Evolutionary conservation across 2,888 invertebrate genomes (phyloP).

Genomic region (Augiades crinisus): DNA sequence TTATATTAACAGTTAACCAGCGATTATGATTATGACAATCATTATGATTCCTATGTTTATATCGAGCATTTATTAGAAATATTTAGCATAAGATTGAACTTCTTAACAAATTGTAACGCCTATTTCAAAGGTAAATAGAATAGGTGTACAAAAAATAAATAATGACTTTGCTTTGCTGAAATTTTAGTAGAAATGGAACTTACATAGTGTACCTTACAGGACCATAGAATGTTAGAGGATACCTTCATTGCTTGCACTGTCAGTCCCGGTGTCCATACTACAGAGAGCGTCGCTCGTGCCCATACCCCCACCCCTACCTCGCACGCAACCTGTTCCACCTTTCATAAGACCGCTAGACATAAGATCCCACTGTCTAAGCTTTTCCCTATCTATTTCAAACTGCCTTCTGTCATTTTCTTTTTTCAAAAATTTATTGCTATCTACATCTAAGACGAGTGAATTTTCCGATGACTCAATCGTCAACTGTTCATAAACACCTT

Average conservation of each 20-base stretch:
- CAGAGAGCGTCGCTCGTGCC: conserved; percentile 58
- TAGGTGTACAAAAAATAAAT: conserved; percentile 48
- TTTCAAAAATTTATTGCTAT: conserved; percentile 29
- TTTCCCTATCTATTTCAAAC: conserved; percentile 90
- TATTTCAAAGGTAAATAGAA: no score
- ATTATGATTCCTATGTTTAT: no score
- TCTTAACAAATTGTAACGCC: no score
- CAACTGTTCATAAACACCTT: conserved; percentile 81
- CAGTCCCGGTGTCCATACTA: conserved; percentile 69
- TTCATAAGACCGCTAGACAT: conserved; percentile 91
- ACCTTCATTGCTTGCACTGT: conserved; percentile 76
- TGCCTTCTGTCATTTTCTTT: conserved; percentile 58
- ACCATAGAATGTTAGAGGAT: conserved; percentile 74
- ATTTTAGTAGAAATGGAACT: conserved; percentile 65
- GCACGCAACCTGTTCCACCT: conserved; percentile 62
- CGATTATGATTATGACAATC: no score
- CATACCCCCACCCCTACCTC: conserved; percentile 58
- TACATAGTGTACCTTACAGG: conserved; percentile 73
- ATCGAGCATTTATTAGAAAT: no score
- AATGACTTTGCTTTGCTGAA: conserved; percentile 72
- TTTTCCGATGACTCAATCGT: conserved; percentile 60
- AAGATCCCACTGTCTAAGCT: conserved; percentile 93
- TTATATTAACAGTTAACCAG: no score
- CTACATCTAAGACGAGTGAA: conserved; percentile 27
- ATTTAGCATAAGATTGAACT: no score